phyloP scores from a whole-genome alignment of 2,888 invertebrate genomes.

The Antitype chi region DNA sequence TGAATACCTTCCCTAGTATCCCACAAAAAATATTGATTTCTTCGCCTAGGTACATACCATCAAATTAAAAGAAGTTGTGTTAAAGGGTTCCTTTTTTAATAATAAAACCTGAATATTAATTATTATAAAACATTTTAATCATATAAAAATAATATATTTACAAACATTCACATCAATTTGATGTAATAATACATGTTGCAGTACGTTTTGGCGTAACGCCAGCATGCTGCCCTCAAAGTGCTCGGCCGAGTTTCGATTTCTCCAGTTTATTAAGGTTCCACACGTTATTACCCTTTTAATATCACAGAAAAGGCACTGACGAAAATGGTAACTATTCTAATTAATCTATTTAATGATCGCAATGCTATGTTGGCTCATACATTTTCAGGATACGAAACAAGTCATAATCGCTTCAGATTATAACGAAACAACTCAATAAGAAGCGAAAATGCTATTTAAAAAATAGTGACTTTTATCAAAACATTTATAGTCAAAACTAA shows the following conservation, averaged over 20 bases:
- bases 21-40: neutral
- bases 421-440: conserved; percentile 59
- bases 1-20: too few relatives aligned
- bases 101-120: conserved; percentile 67
- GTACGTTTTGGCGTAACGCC: conserved; percentile 79
- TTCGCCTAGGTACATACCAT: neutral
- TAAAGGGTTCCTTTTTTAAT: neutral
- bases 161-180: conserved; percentile 89
- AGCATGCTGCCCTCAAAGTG: conserved; percentile 68
- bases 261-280: conserved; percentile 34
- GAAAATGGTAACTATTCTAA: conserved; percentile 18
- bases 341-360: conserved; percentile 18
- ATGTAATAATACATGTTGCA: conserved; percentile 82
- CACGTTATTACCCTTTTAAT: conserved; percentile 35
- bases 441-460: conserved; percentile 37
- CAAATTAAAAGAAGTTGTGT: too few relatives aligned
- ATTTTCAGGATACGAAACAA: conserved; percentile 20
- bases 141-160: conserved; percentile 89
- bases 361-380: conserved; percentile 14
- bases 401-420: conserved; percentile 51
- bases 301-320: conserved; percentile 35
- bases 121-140: conserved; percentile 83
- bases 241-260: conserved; percentile 66
- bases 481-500: conserved; percentile 1
- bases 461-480: neutral